These are phyloP conservation scores for Zygothrica quintamaculata DNA, from an alignment of 2,888 invertebrate species.

Conservation along the genomic window DNA sequence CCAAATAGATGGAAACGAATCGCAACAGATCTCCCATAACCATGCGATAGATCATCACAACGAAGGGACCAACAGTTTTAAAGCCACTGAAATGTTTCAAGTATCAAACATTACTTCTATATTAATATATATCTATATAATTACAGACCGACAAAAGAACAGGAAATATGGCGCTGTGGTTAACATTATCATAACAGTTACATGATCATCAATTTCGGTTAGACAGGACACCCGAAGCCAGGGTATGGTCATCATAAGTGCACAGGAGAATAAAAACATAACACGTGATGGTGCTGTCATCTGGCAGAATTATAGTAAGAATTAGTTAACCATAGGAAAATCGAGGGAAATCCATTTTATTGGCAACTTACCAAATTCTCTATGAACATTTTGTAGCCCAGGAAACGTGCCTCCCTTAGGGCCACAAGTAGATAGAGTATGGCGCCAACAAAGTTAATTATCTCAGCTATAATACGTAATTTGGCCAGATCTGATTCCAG, in stretches of 20 bases:
- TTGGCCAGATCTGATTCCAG: conserved; percentile 82
- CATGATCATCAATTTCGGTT: conserved; percentile 94
- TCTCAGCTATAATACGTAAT: conserved; percentile 91
- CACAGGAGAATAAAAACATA: conserved; percentile 97
- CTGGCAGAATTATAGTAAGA: conserved; percentile 83
- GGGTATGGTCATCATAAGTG: conserved; percentile 93
- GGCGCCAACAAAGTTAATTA: conserved; percentile 92
- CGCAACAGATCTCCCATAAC: conserved; percentile 97
- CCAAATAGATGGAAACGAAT: conserved; percentile 97
- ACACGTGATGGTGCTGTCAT: conserved; percentile 95
- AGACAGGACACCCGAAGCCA: conserved; percentile 93
- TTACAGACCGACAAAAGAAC: conserved; percentile 94
- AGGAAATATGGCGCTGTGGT: conserved; percentile 98
- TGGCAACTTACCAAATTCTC: conserved; percentile 91
- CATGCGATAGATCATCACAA: conserved; percentile 99
- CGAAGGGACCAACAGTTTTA: conserved; percentile 99
- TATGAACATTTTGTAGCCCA: conserved; percentile 96
- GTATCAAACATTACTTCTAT: too few species aligned
- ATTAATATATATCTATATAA: too few species aligned
- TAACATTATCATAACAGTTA: conserved; percentile 96
- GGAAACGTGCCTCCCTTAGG: conserved; percentile 93
- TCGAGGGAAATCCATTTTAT: background rate
- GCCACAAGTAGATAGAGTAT: conserved; percentile 93
- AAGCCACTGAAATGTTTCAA: conserved; percentile 93
- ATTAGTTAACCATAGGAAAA: background rate